Evolutionary conservation across 1,140 invertebrate species (phyloP).

Genomic region (Campodea augens): DNA sequence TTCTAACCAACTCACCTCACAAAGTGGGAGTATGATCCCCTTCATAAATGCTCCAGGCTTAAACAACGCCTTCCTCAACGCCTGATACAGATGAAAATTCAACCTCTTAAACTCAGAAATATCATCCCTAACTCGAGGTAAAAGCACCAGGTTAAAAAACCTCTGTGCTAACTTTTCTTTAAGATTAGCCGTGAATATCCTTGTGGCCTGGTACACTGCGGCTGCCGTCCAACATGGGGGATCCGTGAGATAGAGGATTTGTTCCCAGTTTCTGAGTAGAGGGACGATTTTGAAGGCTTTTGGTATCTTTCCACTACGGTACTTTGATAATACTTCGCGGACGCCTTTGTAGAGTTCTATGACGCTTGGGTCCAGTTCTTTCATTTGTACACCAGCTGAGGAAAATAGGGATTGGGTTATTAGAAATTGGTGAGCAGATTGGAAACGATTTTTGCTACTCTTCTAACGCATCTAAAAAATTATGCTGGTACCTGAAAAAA

Average conservation of each 20-base stretch:
- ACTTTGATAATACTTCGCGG: constrained; percentile 61
- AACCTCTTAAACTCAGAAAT: constrained; percentile 85
- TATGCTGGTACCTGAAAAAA: too few species aligned
- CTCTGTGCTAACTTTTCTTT: constrained; percentile 92
- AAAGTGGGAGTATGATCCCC: constrained; percentile 76
- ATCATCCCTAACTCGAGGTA: constrained; percentile 88
- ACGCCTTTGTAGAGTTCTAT: constrained; percentile 76
- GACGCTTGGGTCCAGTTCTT: constrained; percentile 53
- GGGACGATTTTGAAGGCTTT: constrained; percentile 97
- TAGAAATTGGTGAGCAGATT: neutral
- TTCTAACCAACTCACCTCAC: constrained; percentile 57
- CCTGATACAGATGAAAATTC: constrained; percentile 93
- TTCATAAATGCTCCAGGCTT: constrained; percentile 99
- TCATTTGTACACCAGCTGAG: constrained; percentile 39
- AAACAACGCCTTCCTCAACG: constrained; percentile 78
- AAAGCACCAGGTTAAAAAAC: constrained; percentile 83
- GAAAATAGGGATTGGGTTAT: neutral
- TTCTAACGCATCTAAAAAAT: too few species aligned
- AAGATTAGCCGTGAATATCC: constrained; percentile 90
- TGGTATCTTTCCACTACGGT: constrained; percentile 87
- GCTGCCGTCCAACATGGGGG: constrained; percentile 70
- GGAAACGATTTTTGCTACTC: too few species aligned
- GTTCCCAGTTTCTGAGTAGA: constrained; percentile 86
- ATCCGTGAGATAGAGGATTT: constrained; percentile 74
- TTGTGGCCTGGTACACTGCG: constrained; percentile 85